Evolutionary conservation across 2,797 vertebrate species (phyloP), one percentile per base, ranked within the genome.

Genomic region (Myotis daubentonii): DNA sequence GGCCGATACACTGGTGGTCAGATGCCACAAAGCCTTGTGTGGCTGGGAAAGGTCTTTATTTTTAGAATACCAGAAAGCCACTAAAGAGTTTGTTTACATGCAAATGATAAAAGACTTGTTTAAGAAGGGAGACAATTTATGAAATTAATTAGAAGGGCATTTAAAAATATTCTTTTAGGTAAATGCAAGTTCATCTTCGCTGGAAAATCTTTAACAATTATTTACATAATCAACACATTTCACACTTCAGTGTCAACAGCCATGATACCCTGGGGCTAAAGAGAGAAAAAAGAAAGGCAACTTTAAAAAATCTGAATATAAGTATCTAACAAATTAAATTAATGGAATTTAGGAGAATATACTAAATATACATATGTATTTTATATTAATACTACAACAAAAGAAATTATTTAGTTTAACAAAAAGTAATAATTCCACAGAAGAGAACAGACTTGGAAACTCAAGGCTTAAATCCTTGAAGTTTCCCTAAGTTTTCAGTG

Each of bases 181-280:
- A 84, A 81, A 91, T 76, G 28, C 23, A 93, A 86, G 41, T 76
- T 80, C 66, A 82, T 76, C 47, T 36, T 81, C 80, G 41, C 70
- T 83, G 20, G 55, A 93, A 89, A 92, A 25, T 25, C n/a, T 86
- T 89, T 82, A 76, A 65, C 79, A 82, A 88, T 86, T 44, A 81
- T 79, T 53, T 71, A 89, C 41, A 33, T 91, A 66, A 36, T 84
- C 49, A 60, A 66, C 11, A 89, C 7, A 3, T 25, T 89, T 94
- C 83, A 86, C 1, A 68, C 33, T 55, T 95, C 49, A 74, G 49
- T 38, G 78, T 86, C 57, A 86, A 76, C 12, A 92, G 12, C 22
- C 13, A 49, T 41, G 30, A 86, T 87, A 80, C 55, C 38, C 72
- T 44, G 93, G 12, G 12, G 19, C 20, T 87, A 72, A 91, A 76